These are phyloP conservation scores for Helarctos malayanus DNA, from an alignment of 2,797 vertebrate genomes.

Conservation along the genomic window DNA sequence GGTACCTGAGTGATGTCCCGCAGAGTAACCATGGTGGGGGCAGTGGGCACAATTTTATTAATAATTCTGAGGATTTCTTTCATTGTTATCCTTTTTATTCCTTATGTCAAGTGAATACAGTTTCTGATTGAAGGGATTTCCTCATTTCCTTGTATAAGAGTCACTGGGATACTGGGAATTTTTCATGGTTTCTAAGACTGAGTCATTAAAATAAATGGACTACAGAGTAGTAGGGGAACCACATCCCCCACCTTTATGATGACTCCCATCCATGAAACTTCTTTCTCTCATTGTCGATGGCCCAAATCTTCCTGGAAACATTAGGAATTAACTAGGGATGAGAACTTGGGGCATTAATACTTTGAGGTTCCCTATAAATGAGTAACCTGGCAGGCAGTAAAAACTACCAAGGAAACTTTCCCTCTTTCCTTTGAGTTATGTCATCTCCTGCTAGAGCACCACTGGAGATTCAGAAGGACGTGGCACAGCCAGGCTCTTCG, in stretches of 20 bases:
- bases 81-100: neutral
- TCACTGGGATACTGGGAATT: neutral
- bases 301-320: neutral
- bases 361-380: neutral
- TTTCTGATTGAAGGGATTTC: neutral
- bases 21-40: accelerated
- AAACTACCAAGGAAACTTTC: neutral
- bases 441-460: neutral
- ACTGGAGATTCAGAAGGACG: neutral
- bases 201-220: neutral
- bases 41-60: neutral
- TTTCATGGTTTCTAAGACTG: neutral
- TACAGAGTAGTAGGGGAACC: neutral
- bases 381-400: neutral
- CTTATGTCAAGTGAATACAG: neutral
- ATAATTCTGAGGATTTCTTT: neutral
- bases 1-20: neutral
- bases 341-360: neutral
- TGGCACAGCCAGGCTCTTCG: neutral
- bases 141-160: neutral
- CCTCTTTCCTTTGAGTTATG: neutral
- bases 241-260: neutral
- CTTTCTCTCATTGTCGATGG: neutral
- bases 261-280: neutral
- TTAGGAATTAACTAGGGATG: neutral